phyloP scores from a whole-genome alignment of 2,888 invertebrate genomes.

The Neoascia interrupta region DNA sequence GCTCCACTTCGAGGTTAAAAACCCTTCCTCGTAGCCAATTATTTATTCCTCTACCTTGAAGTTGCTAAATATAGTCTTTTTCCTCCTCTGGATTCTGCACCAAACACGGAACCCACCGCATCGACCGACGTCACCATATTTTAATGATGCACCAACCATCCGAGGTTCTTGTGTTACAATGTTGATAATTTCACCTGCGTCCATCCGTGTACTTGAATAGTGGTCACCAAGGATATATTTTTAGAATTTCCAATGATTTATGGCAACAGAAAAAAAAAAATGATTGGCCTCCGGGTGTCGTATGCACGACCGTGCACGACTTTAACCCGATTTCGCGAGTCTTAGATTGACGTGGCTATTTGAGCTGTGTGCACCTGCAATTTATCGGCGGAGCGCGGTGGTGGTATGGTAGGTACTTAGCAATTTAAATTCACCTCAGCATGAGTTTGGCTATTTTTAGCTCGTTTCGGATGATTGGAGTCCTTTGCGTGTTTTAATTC shows the following conservation, averaged over 20 bases:
- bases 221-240: conserved; percentile 49
- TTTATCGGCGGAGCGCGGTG: no score
- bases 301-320: not conserved
- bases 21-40: conserved; percentile 12
- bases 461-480: not conserved
- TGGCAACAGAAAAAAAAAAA: not conserved
- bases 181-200: no score
- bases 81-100: conserved; percentile 21
- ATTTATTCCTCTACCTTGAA: no score
- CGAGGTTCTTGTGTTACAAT: no score
- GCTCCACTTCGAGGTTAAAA: conserved; percentile 37
- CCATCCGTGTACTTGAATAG: no score
- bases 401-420: no score
- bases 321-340: conserved; percentile 52
- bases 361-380: conserved; percentile 1
- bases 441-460: not conserved
- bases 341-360: conserved; percentile 22
- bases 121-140: not conserved
- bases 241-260: conserved; percentile 24
- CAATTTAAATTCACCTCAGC: conserved; percentile 13
- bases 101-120: not conserved
- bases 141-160: no score
- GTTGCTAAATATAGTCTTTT: conserved; percentile 33
- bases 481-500: conserved; percentile 22
- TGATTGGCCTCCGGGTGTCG: conserved; percentile 14